A percentile compares a stretch with the other conserved stretches of the same genome.
phyloP scores from a whole-genome alignment of 2,113 vertebrate genomes.

The Leucopsar rothschildi region DNA sequence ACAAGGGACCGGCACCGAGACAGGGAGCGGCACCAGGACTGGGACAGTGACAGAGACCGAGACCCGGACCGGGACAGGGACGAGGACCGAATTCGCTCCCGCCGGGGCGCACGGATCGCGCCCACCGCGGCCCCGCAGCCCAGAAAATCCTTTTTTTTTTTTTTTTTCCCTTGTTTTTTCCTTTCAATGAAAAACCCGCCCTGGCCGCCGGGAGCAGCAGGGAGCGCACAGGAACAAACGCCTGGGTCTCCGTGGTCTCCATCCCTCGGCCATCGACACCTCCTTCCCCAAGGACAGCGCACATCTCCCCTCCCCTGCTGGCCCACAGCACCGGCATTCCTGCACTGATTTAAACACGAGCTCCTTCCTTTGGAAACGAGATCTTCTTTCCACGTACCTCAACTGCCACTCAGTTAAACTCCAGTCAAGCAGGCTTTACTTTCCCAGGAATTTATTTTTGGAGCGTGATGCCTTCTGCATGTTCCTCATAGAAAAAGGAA shows the following conservation, averaged over 20 bases:
- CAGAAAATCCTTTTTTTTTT: neutral
- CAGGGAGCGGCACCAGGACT: rapidly evolving
- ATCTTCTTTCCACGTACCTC: rapidly evolving
- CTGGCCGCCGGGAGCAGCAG: neutral
- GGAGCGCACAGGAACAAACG: too few relatives aligned
- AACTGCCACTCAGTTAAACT: neutral
- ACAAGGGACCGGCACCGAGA: neutral
- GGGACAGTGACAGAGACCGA: too few relatives aligned
- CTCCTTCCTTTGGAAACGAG: neutral
- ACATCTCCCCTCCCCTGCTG: rapidly evolving
- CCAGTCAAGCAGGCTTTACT: neutral
- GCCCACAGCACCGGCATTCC: rapidly evolving
- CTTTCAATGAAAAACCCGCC: neutral
- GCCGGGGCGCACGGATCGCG: neutral
- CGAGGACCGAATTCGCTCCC: neutral
- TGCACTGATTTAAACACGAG: rapidly evolving
- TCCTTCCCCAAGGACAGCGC: neutral
- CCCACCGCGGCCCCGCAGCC: neutral
- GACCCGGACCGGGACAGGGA: neutral
- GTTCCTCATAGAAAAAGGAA: neutral
- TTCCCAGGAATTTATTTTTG: neutral
- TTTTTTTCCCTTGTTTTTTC: too few relatives aligned
- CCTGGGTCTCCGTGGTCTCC: too few relatives aligned
- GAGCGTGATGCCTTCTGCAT: neutral
- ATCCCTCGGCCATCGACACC: too few relatives aligned